phyloP scores from a whole-genome alignment of 2,113 vertebrate species.

The Poecilia latipinna region DNA sequence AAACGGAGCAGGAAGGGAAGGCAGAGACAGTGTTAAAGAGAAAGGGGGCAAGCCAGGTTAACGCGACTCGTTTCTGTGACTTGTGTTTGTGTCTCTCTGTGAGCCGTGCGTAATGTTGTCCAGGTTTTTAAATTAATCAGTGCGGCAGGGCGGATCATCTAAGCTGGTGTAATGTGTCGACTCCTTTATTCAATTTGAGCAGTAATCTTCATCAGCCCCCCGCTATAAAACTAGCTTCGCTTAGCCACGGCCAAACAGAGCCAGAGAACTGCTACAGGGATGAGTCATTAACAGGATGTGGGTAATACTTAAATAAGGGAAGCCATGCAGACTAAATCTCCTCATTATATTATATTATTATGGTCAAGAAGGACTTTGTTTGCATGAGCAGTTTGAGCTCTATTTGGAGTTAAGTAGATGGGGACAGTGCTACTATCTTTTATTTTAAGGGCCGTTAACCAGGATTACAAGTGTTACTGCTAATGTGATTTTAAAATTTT shows the following conservation, averaged over 20 bases:
- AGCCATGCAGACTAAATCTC: slow-evolving; percentile 36
- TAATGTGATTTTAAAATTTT: neutral
- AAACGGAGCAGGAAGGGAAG: slow-evolving; percentile 5
- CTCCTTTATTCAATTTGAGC: slow-evolving; percentile 69
- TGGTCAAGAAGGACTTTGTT: slow-evolving; percentile 39
- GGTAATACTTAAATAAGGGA: slow-evolving; percentile 50
- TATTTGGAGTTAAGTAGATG: neutral
- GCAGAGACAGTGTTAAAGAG: slow-evolving; percentile 21
- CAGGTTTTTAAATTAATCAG: slow-evolving; percentile 63
- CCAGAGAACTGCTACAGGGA: slow-evolving; percentile 37
- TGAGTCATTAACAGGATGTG: slow-evolving; percentile 45
- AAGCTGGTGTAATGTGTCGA: slow-evolving; percentile 69
- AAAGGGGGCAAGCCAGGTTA: slow-evolving; percentile 18
- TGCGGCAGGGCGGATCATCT: slow-evolving; percentile 62
- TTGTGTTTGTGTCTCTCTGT: slow-evolving; percentile 21
- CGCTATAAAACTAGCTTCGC: slow-evolving; percentile 53
- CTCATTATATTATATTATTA: slow-evolving; percentile 53
- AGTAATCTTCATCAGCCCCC: slow-evolving; percentile 68
- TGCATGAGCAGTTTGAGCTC: slow-evolving; percentile 21
- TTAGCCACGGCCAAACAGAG: slow-evolving; percentile 30
- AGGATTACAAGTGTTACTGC: neutral
- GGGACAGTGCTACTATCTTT: neutral
- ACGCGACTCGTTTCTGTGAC: slow-evolving; percentile 12
- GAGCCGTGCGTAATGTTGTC: slow-evolving; percentile 19
- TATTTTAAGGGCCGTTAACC: neutral